Evolutionary conservation across 2,797 vertebrate genomes (phyloP).

Genomic region (Rhinatrema bivittatum): DNA sequence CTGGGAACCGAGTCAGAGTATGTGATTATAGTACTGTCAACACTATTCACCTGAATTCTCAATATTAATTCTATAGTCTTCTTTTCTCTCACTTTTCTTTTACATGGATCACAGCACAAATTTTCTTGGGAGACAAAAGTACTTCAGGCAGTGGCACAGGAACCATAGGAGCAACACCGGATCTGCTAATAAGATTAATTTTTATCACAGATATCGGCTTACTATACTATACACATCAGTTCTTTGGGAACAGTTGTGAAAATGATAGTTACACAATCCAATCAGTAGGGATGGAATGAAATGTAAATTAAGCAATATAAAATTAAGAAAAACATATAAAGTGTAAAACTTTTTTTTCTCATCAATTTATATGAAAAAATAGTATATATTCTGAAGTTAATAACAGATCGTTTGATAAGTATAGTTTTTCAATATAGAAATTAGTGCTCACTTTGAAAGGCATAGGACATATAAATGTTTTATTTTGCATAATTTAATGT

Average conservation of each 20-base stretch:
- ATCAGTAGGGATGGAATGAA: not conserved
- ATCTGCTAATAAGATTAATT: too few relatives aligned
- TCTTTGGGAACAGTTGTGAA: conserved; percentile 12
- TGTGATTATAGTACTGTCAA: conserved; percentile 8
- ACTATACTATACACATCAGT: not conserved
- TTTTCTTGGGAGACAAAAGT: conserved; percentile 1
- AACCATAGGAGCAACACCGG: not conserved
- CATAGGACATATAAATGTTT: not conserved
- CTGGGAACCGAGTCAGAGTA: not conserved
- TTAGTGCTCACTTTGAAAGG: conserved; percentile 7
- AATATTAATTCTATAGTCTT: not conserved
- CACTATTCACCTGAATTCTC: not conserved
- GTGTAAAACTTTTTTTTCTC: not conserved
- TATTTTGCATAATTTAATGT: conserved; percentile 6
- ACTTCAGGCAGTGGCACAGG: not conserved
- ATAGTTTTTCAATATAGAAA: conserved; percentile 6
- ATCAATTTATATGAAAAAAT: not conserved
- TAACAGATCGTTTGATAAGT: not conserved
- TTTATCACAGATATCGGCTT: not conserved
- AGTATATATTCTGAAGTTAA: conserved; percentile 4
- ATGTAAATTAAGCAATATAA: not conserved
- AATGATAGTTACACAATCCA: conserved; percentile 1
- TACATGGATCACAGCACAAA: conserved; percentile 3
- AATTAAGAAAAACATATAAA: not conserved
- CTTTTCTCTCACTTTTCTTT: conserved; percentile 10